Evolutionary conservation across 2,797 vertebrate species (phyloP), one percentile per base, ranked within the genome.

Genomic region (Peromyscus aztecus): DNA sequence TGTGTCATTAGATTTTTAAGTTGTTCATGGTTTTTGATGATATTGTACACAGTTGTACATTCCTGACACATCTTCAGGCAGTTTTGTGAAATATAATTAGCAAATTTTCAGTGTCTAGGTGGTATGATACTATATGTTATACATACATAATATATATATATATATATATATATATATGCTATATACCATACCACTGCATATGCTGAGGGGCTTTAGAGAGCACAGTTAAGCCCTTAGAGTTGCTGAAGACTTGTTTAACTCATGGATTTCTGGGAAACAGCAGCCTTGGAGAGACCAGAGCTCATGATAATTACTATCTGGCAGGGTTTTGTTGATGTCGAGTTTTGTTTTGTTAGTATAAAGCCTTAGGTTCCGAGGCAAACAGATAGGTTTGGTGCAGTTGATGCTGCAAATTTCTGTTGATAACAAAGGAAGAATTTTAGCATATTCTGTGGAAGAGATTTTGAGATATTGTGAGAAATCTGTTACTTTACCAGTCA

Each of bases 1-100:
- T 49, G 63, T 88, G 88, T 92, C 91, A 17, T 90, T 91, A 92
- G 67, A 81, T 52, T 91, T 94, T 82, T 82, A 85, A 80, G 27
- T 69, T 23, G 40, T 85, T 90, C 6, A 37, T 87, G 23, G 13
- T 82, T 86, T 94, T 86, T 61, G 52, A 19, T 96, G 65, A 11
- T 93, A 6, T 49, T 81, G 2, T 80, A 65, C 80, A 34, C 89
- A 19, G 14, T 67, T 71, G 9, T 86, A 61, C 59, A 14, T 84
- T 80, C 55, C 55, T 57, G 59, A 27, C 84, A 75, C 2, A 89
- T 31, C 13, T 92, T 95, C 1, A 80, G 14, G 16, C 16, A 84
- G 43, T 43, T 76, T 52, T 37, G 2, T 78, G 69, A 87, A 75
- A 81, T 89, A 67, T 52, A 78, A 46, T 83, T 86, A 59, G 9